Base-by-base conservation (phyloP, 2,888 invertebrate species). In the Andrena chrysosceles region DNA sequence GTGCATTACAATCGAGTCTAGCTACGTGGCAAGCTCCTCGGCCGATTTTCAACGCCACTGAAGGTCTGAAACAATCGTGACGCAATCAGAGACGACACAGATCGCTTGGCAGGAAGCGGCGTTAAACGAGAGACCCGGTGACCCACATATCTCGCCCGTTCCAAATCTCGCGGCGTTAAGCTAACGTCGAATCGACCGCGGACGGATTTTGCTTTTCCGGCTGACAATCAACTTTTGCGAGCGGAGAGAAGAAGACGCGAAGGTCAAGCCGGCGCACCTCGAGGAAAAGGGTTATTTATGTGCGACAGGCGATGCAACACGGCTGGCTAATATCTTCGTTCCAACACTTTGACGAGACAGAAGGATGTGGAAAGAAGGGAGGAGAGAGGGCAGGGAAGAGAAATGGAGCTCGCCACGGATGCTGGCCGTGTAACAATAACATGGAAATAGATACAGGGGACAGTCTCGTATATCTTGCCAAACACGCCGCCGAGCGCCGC, bases 361-460 rank as follows among this genome's bases (percentile, higher is more conserved):
- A 26, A 54, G 66, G 56, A 71, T 23, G 64, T 10, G 10, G 5
- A 4, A 42, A 16, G 42, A 42, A 42, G 42, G 42, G 42, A 10
- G 35, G 79, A 7, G 35, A 70, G 6, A 16, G 33, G 35, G 0
- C 35, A 13, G 62, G 52, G 31, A 79, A 71, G 75, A 75, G 56
- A 67, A 67, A 75, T 75, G 74, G 56, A 42, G 31, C 33, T 62
- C 8, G 23, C 23, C 20, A 26, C 64, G 56, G 72, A 42, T 48
- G 71, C 59, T 63, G 49, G 56, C 56, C 42, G 33, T 75, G 80
- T 68, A 76, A 80, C 75, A 80, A 80, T 83, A 83, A 83, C 70
- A 83, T 83, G 82, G 80, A 83, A 83, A 83, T 83, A 68, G 80
- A 69, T 76, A 68, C 64, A 49, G 52, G 70, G 67, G 26, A 54